phyloP scores from a whole-genome alignment of 2,113 vertebrate species.

The Pheucticus melanocephalus region DNA sequence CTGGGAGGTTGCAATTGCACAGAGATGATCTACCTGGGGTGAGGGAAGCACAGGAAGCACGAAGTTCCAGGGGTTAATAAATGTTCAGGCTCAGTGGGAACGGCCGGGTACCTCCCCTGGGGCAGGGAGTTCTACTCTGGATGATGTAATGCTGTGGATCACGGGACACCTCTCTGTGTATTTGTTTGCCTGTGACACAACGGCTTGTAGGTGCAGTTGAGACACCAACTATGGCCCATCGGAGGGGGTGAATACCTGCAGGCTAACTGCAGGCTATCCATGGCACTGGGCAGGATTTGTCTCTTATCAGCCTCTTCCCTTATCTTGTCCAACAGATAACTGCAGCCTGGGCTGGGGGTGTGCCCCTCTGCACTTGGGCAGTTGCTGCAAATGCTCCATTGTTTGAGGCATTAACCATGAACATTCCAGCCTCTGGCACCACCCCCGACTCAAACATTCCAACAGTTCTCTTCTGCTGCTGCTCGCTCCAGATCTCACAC shows the following conservation, averaged over 20 bases:
- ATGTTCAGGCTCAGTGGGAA: neutral
- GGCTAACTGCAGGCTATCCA: neutral
- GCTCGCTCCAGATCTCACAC: neutral
- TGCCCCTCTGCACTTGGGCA: neutral
- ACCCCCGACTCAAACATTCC: neutral
- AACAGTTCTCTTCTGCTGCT: neutral
- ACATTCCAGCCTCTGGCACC: neutral
- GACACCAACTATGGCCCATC: neutral
- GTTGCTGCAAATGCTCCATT: accelerated
- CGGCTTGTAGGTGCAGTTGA: accelerated
- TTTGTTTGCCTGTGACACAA: neutral
- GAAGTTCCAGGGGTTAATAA: accelerated
- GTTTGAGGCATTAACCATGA: neutral
- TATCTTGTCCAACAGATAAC: neutral
- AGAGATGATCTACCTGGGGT: accelerated
- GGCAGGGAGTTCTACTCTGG: neutral
- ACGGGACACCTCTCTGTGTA: neutral
- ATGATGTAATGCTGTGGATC: neutral
- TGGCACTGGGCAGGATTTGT: neutral
- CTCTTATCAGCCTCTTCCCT: neutral
- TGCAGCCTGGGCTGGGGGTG: neutral
- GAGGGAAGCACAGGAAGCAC: neutral
- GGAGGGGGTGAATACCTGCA: too few relatives aligned
- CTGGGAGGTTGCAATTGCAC: neutral
- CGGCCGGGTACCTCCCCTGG: neutral